phyloP scores from a whole-genome alignment of 2,888 invertebrate genomes.

The Amaurobius ferox region DNA sequence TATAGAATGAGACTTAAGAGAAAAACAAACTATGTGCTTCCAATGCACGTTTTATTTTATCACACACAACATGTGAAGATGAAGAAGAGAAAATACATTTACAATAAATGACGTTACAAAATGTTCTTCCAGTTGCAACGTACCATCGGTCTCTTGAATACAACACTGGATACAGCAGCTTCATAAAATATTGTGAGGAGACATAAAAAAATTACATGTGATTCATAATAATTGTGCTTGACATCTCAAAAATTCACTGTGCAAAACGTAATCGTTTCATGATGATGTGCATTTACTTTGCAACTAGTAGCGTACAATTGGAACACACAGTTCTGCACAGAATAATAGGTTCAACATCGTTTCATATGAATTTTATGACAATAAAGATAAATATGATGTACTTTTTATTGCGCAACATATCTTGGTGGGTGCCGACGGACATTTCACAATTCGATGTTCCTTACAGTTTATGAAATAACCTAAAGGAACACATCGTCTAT shows the following conservation, averaged over 20 bases:
- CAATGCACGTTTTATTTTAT: background rate
- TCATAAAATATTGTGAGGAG: slow-evolving; percentile 6
- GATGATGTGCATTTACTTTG: slow-evolving; percentile 8
- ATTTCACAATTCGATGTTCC: background rate
- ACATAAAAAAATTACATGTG: slow-evolving; percentile 3
- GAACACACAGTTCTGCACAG: background rate
- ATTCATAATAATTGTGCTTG: slow-evolving; percentile 9
- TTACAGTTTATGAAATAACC: slow-evolving; percentile 15
- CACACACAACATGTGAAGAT: slow-evolving; percentile 4
- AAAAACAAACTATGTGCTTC: background rate
- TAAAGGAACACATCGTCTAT: slow-evolving; percentile 37
- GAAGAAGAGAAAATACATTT: slow-evolving; percentile 12
- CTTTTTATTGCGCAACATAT: slow-evolving; percentile 7
- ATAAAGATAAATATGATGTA: background rate
- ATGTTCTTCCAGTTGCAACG: background rate
- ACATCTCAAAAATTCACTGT: slow-evolving; percentile 16
- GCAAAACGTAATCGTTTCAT: slow-evolving; percentile 5
- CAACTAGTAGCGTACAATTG: slow-evolving; percentile 1
- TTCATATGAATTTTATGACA: slow-evolving; percentile 14
- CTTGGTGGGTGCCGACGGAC: background rate
- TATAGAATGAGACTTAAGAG: background rate
- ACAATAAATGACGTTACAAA: slow-evolving; percentile 9
- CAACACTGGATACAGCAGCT: background rate
- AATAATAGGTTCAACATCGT: slow-evolving; percentile 5
- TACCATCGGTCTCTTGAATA: background rate